Conservation (phyloP, 2,797 vertebrate genomes). For the Esox lucius region DNA sequence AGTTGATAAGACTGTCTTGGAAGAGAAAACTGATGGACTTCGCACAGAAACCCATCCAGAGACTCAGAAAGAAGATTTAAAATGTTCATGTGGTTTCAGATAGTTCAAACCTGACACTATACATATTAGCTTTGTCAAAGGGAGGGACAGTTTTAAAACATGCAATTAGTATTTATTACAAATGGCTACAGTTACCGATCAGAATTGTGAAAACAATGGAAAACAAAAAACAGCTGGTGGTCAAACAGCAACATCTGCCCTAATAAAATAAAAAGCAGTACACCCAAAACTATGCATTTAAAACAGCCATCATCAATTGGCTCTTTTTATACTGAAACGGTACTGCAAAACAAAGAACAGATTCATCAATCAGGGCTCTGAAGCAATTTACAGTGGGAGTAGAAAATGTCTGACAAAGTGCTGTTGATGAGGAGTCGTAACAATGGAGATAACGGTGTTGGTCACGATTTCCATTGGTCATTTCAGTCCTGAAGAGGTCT, state of each 20-base stretch:
- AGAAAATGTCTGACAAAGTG: conserved; percentile 58
- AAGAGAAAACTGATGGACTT: not conserved
- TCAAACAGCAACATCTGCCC: conserved; percentile 60
- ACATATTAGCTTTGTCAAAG: conserved; percentile 6
- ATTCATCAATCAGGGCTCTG: conserved; percentile 58
- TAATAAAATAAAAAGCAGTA: conserved; percentile 32
- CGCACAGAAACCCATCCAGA: not conserved
- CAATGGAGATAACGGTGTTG: conserved; percentile 53
- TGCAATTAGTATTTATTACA: conserved; percentile 42
- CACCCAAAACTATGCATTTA: conserved; percentile 38
- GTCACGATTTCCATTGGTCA: conserved; percentile 48
- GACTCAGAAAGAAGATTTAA: not conserved
- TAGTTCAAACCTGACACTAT: conserved; percentile 10
- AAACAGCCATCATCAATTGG: conserved; percentile 19
- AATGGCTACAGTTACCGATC: conserved; percentile 36
- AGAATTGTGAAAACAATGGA: conserved; percentile 40
- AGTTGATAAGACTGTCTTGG: conserved; percentile 35
- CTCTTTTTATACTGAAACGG: conserved; percentile 28
- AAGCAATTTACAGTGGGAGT: conserved; percentile 70
- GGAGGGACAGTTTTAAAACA: conserved; percentile 36
- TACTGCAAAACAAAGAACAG: conserved; percentile 22
- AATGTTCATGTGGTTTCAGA: not conserved
- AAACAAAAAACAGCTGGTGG: conserved; percentile 69
- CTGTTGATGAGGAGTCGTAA: conserved; percentile 65
- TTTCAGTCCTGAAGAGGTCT: conserved; percentile 57